Conservation (phyloP, 2,888 invertebrate species). For the Limnephilus lunatus region DNA sequence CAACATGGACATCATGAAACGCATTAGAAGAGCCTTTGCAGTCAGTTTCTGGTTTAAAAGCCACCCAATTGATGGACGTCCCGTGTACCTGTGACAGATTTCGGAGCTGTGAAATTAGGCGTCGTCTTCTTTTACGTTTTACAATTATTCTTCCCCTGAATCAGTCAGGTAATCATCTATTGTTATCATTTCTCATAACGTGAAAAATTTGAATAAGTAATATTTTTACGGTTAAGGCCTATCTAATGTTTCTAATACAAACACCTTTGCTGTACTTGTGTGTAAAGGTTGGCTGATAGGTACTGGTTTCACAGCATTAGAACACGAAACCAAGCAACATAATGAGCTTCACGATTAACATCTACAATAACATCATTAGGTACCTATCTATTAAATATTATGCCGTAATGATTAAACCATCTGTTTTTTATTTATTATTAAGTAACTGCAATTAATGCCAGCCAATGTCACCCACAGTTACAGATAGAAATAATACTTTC, state of each 20-base stretch:
- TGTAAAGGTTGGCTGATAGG: neutral
- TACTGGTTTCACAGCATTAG: constrained; percentile 2
- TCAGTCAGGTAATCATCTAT: too few species aligned
- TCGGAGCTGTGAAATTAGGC: too few species aligned
- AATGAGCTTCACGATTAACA: neutral
- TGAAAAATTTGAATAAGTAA: neutral
- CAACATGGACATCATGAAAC: too few species aligned
- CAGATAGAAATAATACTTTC: neutral
- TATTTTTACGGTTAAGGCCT: neutral
- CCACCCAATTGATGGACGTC: too few species aligned
- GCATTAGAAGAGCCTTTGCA: too few species aligned
- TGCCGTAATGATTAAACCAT: neutral
- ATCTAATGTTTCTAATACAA: neutral
- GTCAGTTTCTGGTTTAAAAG: too few species aligned
- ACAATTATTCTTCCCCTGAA: too few species aligned
- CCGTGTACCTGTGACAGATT: too few species aligned
- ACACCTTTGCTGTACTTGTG: neutral
- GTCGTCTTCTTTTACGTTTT: too few species aligned
- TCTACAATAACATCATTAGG: neutral
- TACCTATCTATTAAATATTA: neutral
- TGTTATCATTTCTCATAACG: too few species aligned
- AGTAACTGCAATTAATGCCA: neutral
- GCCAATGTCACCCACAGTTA: neutral
- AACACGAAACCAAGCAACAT: neutral
- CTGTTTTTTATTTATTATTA: neutral